These are phyloP conservation scores for Oreortyx pictus DNA, from an alignment of 2,797 vertebrate species.

Conservation along the genomic window DNA sequence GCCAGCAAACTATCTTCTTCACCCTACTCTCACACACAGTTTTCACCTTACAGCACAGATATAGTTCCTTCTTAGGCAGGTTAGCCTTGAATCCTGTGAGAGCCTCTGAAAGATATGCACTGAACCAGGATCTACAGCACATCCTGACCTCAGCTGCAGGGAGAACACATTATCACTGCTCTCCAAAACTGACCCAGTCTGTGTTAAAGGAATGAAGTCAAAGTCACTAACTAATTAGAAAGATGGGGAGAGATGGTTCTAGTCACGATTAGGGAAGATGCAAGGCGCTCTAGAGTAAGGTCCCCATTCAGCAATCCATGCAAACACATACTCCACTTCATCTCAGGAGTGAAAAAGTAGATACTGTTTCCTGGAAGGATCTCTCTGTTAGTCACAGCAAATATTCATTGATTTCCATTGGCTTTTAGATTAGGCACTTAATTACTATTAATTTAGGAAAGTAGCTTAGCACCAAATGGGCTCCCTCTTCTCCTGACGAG, in stretches of 20 bases:
- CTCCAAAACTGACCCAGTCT: neutral
- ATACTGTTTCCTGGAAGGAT: neutral
- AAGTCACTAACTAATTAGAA: neutral
- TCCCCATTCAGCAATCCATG: neutral
- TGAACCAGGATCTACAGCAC: neutral
- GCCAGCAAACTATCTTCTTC: neutral
- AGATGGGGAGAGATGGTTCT: neutral
- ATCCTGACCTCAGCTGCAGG: neutral
- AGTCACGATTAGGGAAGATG: neutral
- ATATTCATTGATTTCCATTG: neutral
- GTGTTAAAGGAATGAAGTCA: neutral
- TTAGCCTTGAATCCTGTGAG: neutral
- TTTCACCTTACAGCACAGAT: neutral
- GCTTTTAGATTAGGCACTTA: conserved; percentile 6
- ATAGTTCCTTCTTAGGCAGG: neutral
- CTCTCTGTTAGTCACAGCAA: neutral
- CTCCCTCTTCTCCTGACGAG: neutral
- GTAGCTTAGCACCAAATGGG: neutral
- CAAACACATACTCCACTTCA: neutral
- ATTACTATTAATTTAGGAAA: neutral
- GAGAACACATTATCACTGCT: rapidly evolving
- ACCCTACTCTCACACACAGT: neutral
- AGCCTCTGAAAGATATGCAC: neutral
- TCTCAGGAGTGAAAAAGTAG: neutral
- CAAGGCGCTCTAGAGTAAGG: neutral